These are phyloP conservation scores for Drosophila ezoana DNA, from an alignment of 2,888 invertebrate genomes.

Conservation along the genomic window DNA sequence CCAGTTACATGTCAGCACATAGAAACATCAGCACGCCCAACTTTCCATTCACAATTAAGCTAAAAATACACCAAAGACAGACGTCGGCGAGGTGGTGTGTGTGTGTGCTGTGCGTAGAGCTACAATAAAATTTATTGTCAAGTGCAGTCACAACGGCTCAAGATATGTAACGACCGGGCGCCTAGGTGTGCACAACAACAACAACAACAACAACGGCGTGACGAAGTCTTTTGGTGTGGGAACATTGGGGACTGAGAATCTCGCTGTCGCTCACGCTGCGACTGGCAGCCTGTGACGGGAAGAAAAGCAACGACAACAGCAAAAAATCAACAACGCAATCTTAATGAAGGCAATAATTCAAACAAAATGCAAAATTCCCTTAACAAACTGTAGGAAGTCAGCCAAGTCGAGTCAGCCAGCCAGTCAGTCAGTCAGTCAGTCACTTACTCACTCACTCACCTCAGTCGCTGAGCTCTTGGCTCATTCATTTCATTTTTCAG, in stretches of 20 bases:
- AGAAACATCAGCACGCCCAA: slow-evolving; percentile 33
- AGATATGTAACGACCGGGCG: slow-evolving; percentile 44
- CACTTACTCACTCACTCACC: slow-evolving; percentile 29
- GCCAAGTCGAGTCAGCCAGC: slow-evolving; percentile 51
- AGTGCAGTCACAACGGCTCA: slow-evolving; percentile 73
- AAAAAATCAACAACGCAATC: slow-evolving; percentile 79
- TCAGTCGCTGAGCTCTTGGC: slow-evolving; percentile 28
- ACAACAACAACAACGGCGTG: slow-evolving; percentile 17
- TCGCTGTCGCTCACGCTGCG: slow-evolving; percentile 68
- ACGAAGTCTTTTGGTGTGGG: slow-evolving; percentile 28
- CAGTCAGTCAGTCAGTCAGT: slow-evolving; percentile 37
- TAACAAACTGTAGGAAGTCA: slow-evolving; percentile 70
- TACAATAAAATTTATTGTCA: slow-evolving; percentile 77
- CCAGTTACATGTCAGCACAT: slow-evolving; percentile 66
- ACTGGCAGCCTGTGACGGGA: slow-evolving; percentile 51
- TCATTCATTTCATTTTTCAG: slow-evolving; percentile 52
- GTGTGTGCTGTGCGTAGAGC: slow-evolving; percentile 44
- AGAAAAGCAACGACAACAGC: slow-evolving; percentile 15
- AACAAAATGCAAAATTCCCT: slow-evolving; percentile 79
- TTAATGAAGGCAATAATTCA: slow-evolving; percentile 81
- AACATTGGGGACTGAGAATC: slow-evolving; percentile 47
- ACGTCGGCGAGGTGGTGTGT: slow-evolving; percentile 13
- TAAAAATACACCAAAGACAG: slow-evolving; percentile 67
- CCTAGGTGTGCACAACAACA: slow-evolving; percentile 46
- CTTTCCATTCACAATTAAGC: slow-evolving; percentile 75